phyloP scores from a whole-genome alignment of 2,113 vertebrate species.

The Crotalus horridus region DNA sequence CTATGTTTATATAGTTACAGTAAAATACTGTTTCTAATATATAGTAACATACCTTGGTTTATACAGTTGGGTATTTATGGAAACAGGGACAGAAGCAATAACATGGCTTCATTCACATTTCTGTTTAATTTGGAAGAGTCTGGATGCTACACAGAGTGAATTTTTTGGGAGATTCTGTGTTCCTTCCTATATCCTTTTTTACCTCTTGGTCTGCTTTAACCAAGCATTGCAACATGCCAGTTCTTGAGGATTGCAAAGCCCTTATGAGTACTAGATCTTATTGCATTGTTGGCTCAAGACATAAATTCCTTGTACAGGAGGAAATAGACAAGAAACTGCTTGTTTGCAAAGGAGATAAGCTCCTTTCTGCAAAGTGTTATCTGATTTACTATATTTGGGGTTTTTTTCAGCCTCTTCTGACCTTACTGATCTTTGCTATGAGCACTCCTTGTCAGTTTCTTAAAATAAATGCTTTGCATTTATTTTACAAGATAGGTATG shows the following conservation, averaged over 20 bases:
- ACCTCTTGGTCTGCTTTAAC: neutral
- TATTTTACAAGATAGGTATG: neutral
- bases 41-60: conserved; percentile 12
- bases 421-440: neutral
- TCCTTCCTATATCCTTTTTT: neutral
- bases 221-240: neutral
- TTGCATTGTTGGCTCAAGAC: conserved; percentile 6
- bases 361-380: neutral
- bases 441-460: neutral
- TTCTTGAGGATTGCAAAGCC: neutral
- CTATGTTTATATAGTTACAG: neutral
- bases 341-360: neutral
- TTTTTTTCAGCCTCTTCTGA: neutral
- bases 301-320: neutral
- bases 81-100: neutral
- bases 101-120: neutral
- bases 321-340: conserved; percentile 11
- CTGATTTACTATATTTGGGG: neutral
- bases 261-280: neutral
- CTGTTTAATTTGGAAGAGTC: neutral
- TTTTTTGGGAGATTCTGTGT: neutral
- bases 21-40: neutral
- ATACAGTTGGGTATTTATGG: neutral
- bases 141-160: neutral
- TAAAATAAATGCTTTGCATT: neutral